Evolutionary conservation across 2,797 vertebrate genomes (phyloP), one percentile per base, ranked within the genome.

Genomic region (Ficedula albicollis): DNA sequence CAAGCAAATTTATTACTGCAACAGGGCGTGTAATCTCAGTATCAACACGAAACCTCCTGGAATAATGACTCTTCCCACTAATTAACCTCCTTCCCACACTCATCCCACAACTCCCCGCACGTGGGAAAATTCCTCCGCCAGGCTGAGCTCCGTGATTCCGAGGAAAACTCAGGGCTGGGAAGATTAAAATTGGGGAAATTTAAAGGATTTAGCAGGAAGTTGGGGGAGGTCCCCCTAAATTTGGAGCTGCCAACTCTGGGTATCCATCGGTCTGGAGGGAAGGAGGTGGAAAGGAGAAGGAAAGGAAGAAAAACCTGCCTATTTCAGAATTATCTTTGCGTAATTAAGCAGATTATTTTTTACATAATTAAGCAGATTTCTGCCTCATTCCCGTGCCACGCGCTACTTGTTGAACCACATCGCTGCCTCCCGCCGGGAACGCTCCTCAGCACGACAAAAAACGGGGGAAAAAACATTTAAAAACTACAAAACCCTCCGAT

Each of bases 41-140:
- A 85, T 43, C 86, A 56, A 39, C 34, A 41, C 2, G 29, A 93
- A 95, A 76, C 83, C 89, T 93, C 89, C 80, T 11, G 6, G 39
- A 80, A 73, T 78, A 89, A 77, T 69, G 93, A 94, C 69, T 60
- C 93, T 92, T 27, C 4, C 89, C 51, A 4, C 95, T 90, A 88
- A 95, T 92, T 94, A 92, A 81, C 38, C 91, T 86, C 44, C 93
- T 96, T 81, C 95, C 95, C 95, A 92, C 91, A 92, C 90, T 73
- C 39, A 77, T 26, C 93, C 87, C 95, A 83, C 89, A 79, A 0
- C 70, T 90, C 89, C 75, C 58, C 36, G 10, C 93, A 91, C 86
- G 63, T 68, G 95, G 87, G 93, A 90, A 94, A 76, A 32, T 36
- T 54, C 52, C 59, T 30, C 52, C 2, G 20, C 0, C 55, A 2